These are phyloP conservation scores for Himalopsyche tibetana DNA, from an alignment of 2,888 invertebrate species.

Conservation along the genomic window DNA sequence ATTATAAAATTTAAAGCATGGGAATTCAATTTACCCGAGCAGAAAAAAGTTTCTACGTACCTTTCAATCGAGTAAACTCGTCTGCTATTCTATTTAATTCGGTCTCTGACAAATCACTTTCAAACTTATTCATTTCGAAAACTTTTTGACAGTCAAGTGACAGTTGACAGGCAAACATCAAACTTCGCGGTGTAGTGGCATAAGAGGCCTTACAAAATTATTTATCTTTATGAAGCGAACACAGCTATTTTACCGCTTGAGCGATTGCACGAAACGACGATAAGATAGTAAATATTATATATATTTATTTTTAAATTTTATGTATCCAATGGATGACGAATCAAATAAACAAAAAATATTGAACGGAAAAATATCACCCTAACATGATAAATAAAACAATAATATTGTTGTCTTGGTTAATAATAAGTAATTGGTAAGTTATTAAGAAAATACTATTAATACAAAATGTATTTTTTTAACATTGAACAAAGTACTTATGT, in stretches of 20 bases:
- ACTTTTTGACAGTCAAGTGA: conserved; percentile 8
- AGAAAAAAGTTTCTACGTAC: conserved; percentile 67
- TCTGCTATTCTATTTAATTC: conserved; percentile 72
- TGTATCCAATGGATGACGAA: too few relatives aligned
- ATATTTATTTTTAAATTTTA: not conserved
- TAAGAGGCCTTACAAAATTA: not conserved
- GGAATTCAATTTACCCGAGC: too few relatives aligned
- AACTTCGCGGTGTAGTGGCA: not conserved
- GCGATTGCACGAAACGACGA: not conserved
- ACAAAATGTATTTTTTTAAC: too few relatives aligned
- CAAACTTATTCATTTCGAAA: conserved; percentile 7
- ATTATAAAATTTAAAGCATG: too few relatives aligned
- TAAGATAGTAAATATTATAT: not conserved
- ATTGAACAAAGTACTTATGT: too few relatives aligned
- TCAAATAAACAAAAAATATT: too few relatives aligned
- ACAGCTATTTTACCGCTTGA: not conserved
- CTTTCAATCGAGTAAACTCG: conserved; percentile 74
- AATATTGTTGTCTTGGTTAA: too few relatives aligned
- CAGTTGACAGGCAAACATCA: conserved; percentile 8
- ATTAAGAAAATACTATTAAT: too few relatives aligned
- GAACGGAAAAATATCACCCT: too few relatives aligned
- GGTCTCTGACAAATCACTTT: conserved; percentile 70
- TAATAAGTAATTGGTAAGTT: too few relatives aligned
- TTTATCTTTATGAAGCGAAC: not conserved
- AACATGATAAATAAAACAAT: too few relatives aligned